phyloP scores from a whole-genome alignment of 2,113 vertebrate species.

The Pogona vitticeps region DNA sequence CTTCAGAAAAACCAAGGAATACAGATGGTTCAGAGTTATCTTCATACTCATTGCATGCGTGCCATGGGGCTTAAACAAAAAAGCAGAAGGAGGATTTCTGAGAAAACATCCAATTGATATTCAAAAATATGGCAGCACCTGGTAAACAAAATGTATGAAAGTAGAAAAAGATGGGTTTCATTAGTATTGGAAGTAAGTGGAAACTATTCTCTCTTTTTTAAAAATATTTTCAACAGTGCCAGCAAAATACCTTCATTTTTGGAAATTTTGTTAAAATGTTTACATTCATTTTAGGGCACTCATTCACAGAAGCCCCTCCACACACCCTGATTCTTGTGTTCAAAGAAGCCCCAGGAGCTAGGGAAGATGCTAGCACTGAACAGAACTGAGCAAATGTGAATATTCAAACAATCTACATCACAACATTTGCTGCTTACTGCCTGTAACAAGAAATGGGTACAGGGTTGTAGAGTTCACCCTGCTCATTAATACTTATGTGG shows the following conservation, averaged over 20 bases:
- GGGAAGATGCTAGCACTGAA: background rate
- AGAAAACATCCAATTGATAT: background rate
- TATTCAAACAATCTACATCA: background rate
- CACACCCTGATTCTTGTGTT: background rate
- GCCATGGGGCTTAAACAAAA: background rate
- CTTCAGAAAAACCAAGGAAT: background rate
- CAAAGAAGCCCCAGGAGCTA: background rate
- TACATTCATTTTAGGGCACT: background rate
- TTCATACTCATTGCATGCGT: background rate
- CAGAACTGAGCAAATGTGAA: background rate
- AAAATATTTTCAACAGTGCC: background rate
- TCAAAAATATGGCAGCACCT: background rate
- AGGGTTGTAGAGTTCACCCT: too few relatives aligned
- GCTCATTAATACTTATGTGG: too few relatives aligned
- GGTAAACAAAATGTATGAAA: background rate
- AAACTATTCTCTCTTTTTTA: background rate
- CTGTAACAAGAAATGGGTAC: too few relatives aligned
- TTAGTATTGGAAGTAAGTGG: background rate
- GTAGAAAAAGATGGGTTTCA: background rate
- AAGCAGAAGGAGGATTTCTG: background rate
- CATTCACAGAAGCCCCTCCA: background rate
- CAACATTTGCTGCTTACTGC: background rate
- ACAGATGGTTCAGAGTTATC: background rate
- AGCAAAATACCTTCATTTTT: background rate
- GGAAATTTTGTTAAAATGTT: background rate